Conservation (phyloP, 2,113 vertebrate species). For the Ascaphus truei region DNA sequence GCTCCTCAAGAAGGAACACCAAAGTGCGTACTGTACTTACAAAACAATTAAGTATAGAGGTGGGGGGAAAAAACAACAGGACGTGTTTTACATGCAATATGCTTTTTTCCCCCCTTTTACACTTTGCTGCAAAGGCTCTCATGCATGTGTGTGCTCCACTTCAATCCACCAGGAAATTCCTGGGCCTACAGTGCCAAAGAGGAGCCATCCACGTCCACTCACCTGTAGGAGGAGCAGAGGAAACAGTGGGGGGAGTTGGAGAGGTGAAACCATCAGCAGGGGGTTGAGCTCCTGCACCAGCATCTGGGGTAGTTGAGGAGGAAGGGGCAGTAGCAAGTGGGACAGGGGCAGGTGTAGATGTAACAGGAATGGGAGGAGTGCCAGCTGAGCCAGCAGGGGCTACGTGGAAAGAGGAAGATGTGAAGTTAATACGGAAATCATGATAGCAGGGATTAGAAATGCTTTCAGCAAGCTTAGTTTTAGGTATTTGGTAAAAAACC, state of each 20-base stretch:
- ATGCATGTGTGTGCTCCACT: background rate
- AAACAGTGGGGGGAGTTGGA: slow-evolving; percentile 85
- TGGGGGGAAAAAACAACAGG: no score
- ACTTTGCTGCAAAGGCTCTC: background rate
- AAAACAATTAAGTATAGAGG: no score
- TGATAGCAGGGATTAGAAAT: slow-evolving; percentile 63
- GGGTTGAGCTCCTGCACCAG: slow-evolving; percentile 72
- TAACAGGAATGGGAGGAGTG: slow-evolving; percentile 74
- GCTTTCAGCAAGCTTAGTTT: slow-evolving; percentile 48
- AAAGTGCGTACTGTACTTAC: no score
- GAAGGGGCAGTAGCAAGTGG: slow-evolving; percentile 63
- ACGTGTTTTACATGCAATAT: background rate
- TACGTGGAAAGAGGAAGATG: slow-evolving; percentile 66
- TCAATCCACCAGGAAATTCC: slow-evolving; percentile 22
- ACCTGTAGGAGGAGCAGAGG: slow-evolving; percentile 84
- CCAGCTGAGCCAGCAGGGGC: slow-evolving; percentile 71
- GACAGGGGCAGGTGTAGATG: slow-evolving; percentile 63
- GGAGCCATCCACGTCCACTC: slow-evolving; percentile 62
- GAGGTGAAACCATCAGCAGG: slow-evolving; percentile 86
- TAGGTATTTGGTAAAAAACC: slow-evolving; percentile 47
- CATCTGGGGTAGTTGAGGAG: slow-evolving; percentile 70
- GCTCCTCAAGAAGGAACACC: no score
- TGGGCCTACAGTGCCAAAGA: background rate
- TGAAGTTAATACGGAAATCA: slow-evolving; percentile 60
- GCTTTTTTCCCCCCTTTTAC: background rate